Evolutionary conservation across 2,888 invertebrate species (phyloP), one percentile per base, ranked within the genome.

Genomic region (Chrysotoxum bicinctum): DNA sequence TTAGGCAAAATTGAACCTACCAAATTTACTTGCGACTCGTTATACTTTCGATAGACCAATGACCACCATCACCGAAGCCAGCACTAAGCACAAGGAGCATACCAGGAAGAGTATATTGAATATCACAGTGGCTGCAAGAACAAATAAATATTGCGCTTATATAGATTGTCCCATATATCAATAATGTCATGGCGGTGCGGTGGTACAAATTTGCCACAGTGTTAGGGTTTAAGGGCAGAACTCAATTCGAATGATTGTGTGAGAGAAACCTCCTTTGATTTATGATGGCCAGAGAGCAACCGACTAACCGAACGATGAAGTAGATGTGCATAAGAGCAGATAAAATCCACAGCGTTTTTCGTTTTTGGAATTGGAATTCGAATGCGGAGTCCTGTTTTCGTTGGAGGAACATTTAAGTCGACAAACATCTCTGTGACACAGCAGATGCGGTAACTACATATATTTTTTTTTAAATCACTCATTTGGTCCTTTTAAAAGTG

Each of bases 111-210:
- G 93, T 84, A 95, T 93, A 91, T 95, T 95, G 91, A 96, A 94
- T 81, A 94, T 93, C 89, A 96, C 94, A 32, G 96, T 95, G n/a
- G 94, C 96, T 96, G 94, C 60, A 94, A 94, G 70, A 69, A 69
- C 45, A 85, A 76, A 87, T 79, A 58, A 74, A 83, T 74, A 73
- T 80, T 69, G 40, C 78, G 40, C 78, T 70, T 50, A 37, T 19
- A 54, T 0, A 52, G 66, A 62, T 40, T 40, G 56, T 76, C 7
- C 37, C 76, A 58, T 77, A 64, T 58, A 77, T 77, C 69, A 81
- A 56, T 56, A n/a, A 16, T 77, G 77, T 60, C 66, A 62, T 62
- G 35, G 54, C 72, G 21, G 16, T 43, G 54, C 72, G 21, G 16
- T 48, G 58, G 23, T 43, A 50, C 54, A 35, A 60, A 76, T 80